A percentile compares a stretch with the other conserved stretches of the same genome.
Evolutionary conservation across 2,888 invertebrate species (phyloP).

Genomic region (Pachydiplax longipennis): DNA sequence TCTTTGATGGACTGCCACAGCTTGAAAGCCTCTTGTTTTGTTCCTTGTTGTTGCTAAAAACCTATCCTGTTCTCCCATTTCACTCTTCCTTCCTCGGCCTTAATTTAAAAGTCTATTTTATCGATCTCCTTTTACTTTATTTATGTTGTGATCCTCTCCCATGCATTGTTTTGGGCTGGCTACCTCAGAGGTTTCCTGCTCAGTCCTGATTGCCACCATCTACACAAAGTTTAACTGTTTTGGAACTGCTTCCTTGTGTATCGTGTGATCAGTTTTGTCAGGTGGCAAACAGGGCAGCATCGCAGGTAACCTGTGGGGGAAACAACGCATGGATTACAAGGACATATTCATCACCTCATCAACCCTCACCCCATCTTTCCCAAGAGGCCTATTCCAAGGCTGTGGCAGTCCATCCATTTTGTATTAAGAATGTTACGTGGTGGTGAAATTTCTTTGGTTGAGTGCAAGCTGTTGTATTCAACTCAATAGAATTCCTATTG

Average conservation of each 20-base stretch:
- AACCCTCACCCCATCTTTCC: not conserved
- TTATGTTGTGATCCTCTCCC: not conserved
- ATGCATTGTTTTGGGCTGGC: slow-evolving; percentile 8
- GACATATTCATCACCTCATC: not conserved
- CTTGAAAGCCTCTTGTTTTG: not conserved
- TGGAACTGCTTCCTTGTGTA: not conserved
- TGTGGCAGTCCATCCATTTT: not conserved
- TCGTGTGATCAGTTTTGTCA: no score
- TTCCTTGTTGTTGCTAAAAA: not conserved
- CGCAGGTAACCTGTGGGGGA: not conserved
- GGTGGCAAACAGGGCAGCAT: not conserved
- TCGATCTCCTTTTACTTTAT: not conserved
- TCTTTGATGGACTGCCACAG: not conserved
- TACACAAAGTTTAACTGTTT: not conserved
- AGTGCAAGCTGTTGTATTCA: slow-evolving; percentile 9
- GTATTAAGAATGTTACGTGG: not conserved
- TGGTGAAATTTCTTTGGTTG: slow-evolving; percentile 20
- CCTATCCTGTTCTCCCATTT: no score
- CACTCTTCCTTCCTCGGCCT: not conserved
- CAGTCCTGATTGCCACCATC: not conserved
- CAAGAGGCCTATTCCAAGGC: not conserved
- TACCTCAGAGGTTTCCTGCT: not conserved
- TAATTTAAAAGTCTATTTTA: not conserved
- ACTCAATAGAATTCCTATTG: slow-evolving; percentile 11
- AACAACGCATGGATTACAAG: not conserved